These are phyloP conservation scores for Xenentodon cancila DNA, from an alignment of 2,797 vertebrate species.

Conservation along the genomic window DNA sequence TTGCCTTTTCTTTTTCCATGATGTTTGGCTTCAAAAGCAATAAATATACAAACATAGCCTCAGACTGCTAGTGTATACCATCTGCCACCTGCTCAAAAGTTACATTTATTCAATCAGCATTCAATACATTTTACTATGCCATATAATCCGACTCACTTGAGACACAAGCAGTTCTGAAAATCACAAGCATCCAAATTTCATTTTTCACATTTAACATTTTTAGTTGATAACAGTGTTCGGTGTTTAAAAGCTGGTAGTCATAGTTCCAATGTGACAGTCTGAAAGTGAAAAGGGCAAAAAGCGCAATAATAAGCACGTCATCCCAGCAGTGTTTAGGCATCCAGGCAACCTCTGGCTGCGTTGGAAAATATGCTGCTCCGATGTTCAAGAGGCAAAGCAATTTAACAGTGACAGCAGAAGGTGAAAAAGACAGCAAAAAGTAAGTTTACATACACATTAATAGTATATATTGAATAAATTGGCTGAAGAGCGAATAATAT, in stretches of 20 bases:
- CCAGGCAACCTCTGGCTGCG: constrained; percentile 21
- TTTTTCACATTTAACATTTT: background rate
- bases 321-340: constrained; percentile 2
- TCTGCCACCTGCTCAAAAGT: too few relatives aligned
- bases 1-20: too few relatives aligned
- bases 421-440: constrained; percentile 18
- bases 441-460: constrained; percentile 36
- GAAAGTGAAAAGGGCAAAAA: background rate
- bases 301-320: background rate
- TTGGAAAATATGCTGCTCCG: constrained; percentile 18
- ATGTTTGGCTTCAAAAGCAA: too few relatives aligned
- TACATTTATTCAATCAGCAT: background rate
- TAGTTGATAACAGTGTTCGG: background rate
- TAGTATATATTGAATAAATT: constrained; percentile 32
- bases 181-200: too few relatives aligned
- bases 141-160: background rate
- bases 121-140: background rate
- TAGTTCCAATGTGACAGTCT: background rate
- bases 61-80: too few relatives aligned
- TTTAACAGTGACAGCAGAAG: constrained; percentile 16
- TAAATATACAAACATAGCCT: too few relatives aligned
- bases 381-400: constrained; percentile 28
- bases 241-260: background rate
- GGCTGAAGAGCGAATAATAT: constrained; percentile 35
- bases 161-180: too few relatives aligned